Base-by-base conservation (phyloP, 2,113 vertebrate genomes). In the Xiphophorus couchianus region DNA sequence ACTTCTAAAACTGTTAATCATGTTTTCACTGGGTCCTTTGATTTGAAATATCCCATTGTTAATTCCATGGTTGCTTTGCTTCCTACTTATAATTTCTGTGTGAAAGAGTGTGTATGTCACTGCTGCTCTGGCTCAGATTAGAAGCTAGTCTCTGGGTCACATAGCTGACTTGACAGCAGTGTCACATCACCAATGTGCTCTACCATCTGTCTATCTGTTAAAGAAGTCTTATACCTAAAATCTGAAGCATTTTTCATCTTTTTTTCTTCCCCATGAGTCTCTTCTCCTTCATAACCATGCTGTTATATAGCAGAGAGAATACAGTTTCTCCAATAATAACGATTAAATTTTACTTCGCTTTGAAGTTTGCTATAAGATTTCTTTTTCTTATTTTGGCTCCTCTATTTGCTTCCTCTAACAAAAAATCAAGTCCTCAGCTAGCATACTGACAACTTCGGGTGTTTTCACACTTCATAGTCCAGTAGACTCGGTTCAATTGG, bases 131-230 rank as follows among this genome's bases (percentile, higher is more conserved):
- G 68, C 61, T 67, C 60, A 81, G 76, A 87, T 87, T 77, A 88
- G 73, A 69, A 73, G 68, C 31, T 30, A 89, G 74, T 73, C 71
- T 37, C 84, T 67, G 33, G 86, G 85, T 90, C 89, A 92, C 75
- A 66, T 70, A 83, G 76, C 71, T 84, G 86, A 85, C 92, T 87
- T 80, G 82, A 83, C 80, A 86, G 82, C 10, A 61, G 88, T 87
- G 84, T 77, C 84, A 80, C 80, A 84, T 86, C 83, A 75, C 65
- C 7, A n/a, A 74, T 88, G 79, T 62, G 44, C 85, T 74, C 87
- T 15, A 75, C 93, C 92, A 93, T 93, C 92, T 93, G 93, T 91
- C 92, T 88, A 92, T 84, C 88, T n/a, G 51, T 54, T 54, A 71
- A 75, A 74, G 76, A 75, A 74, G 76, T 63, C 70, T 62, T 71